Base-by-base conservation (phyloP, 1,140 invertebrate species). In the Paracyclopina nana region DNA sequence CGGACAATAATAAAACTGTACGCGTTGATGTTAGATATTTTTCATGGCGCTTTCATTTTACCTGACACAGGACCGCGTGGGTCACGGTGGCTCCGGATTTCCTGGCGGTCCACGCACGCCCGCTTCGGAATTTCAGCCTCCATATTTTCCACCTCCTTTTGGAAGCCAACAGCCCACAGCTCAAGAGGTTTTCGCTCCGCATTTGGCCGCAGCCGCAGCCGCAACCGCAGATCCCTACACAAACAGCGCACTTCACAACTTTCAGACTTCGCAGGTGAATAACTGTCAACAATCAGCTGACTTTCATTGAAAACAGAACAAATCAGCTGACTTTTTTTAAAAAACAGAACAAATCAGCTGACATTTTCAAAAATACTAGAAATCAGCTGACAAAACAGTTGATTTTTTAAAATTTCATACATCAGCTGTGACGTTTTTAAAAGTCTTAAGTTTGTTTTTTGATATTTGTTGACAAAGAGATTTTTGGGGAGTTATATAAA, bases 171-270 rank as follows among this genome's bases (percentile, higher is more conserved):
- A 38, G 20, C n/a, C 14, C 9, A 20, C 20, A 20, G 14, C 20
- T 38, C n/a, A n/a, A 16, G 34, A n/a, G 34, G 34, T 20, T 38
- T 20, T 16, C 5, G 20, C 14, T 8, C 20, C 34, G 20, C 34
- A 38, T 38, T 9, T 38, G 34, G 34, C 34, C 34, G 34, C 34
- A 38, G 34, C 34, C 34, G 34, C 34, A 2, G 34, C 34, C 34
- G 34, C 34, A 2, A 20, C 34, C 2, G 34, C 34, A n/a, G 34
- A 38, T 38, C 34, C 34, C 34, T 38, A 38, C 34, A 38, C 20
- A 20, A 20, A n/a, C 34, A 38, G 20, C 34, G n/a, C 34, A 2
- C 20, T 38, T n/a, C 34, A 38, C 34, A 38, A 38, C 34, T 38
- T 38, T 38, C 34, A 38, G 34, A 38, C 34, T 16, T 38, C 34